These are phyloP conservation scores for Mallotus villosus DNA, from an alignment of 2,797 vertebrate genomes.

Conservation along the genomic window DNA sequence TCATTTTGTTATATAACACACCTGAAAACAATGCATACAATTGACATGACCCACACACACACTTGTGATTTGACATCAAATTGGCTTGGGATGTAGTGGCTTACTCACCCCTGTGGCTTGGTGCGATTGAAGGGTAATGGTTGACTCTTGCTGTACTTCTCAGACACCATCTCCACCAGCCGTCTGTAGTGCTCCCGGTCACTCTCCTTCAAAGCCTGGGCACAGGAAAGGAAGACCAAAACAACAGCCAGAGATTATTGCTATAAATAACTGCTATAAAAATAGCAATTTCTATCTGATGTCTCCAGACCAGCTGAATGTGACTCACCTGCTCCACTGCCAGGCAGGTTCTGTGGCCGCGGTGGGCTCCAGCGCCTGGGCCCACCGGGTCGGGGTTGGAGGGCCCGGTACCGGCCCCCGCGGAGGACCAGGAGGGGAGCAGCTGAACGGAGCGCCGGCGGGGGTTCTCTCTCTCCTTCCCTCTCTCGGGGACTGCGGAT, in stretches of 20 bases:
- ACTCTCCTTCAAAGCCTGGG: conserved; percentile 75
- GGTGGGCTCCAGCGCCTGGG: conserved; percentile 54
- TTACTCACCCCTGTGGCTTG: conserved; percentile 71
- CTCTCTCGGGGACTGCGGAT: conserved; percentile 52
- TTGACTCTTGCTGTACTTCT: conserved; percentile 75
- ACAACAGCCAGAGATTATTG: background rate
- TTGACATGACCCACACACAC: background rate
- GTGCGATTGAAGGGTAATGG: conserved; percentile 75
- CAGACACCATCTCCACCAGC: conserved; percentile 75
- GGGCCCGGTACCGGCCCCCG: conserved; percentile 21
- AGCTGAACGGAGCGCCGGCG: conserved; percentile 67
- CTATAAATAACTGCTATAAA: background rate
- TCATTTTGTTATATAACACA: background rate
- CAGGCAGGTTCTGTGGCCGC: conserved; percentile 71
- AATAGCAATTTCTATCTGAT: background rate
- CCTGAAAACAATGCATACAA: background rate
- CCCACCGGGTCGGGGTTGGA: conserved; percentile 40
- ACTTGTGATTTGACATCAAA: background rate
- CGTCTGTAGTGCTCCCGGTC: conserved; percentile 76
- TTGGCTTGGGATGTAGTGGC: background rate
- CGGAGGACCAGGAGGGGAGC: conserved; percentile 60
- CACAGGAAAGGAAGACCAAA: too few relatives aligned
- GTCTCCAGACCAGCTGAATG: background rate
- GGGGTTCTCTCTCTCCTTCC: conserved; percentile 58
- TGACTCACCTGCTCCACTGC: conserved; percentile 77